Evolutionary conservation across 2,113 vertebrate genomes (phyloP).

Genomic region (Myotis yumanensis): DNA sequence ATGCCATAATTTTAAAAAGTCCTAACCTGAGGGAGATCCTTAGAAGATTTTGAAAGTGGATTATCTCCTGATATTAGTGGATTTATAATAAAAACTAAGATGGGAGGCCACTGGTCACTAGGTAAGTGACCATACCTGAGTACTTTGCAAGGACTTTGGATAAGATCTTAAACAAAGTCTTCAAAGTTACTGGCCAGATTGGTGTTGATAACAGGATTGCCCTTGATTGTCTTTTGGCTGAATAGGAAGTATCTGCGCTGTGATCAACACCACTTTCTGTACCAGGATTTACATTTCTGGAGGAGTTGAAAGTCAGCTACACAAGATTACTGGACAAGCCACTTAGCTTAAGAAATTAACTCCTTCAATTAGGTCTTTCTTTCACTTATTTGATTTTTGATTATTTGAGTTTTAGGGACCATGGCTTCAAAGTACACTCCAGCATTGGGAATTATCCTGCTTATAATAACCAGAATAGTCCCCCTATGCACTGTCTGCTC

Average conservation of each 20-base stretch:
- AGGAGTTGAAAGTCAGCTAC: background rate
- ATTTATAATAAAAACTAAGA: background rate
- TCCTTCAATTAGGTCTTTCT: background rate
- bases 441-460: background rate
- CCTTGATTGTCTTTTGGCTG: background rate
- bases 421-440: background rate
- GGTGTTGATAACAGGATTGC: background rate
- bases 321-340: background rate
- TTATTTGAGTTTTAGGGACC: background rate
- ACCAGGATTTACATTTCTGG: background rate
- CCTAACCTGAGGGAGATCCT: background rate
- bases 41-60: background rate
- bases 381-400: background rate
- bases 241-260: background rate
- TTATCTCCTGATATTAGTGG: background rate
- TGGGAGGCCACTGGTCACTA: background rate
- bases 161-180: background rate
- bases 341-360: background rate
- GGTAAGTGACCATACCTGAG: background rate
- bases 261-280: background rate
- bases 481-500: too few species aligned
- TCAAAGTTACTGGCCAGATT: background rate
- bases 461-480: background rate
- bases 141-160: background rate
- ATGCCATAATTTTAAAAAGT: background rate